Evolutionary conservation across 2,797 vertebrate species (phyloP).

Genomic region (Cuniculus paca): DNA sequence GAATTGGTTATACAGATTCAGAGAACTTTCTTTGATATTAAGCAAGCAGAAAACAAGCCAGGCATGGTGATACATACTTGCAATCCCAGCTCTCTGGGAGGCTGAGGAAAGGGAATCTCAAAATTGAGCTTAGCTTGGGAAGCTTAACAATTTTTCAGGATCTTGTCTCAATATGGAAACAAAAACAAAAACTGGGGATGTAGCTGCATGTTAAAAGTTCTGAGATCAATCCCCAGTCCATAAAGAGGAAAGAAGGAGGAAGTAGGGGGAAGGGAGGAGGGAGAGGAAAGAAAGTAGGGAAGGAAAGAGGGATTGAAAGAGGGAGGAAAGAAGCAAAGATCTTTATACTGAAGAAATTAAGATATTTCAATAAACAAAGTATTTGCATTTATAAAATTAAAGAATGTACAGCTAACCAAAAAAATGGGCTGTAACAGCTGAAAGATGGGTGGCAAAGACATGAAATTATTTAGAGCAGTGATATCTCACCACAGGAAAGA

Average conservation of each 20-base stretch:
- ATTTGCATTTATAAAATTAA: slow-evolving; percentile 2
- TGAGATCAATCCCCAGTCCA: neutral
- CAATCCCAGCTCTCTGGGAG: neutral
- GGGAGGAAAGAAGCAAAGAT: neutral
- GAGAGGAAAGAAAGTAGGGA: neutral
- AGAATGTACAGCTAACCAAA: neutral
- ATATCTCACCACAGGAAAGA: neutral
- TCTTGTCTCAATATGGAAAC: neutral
- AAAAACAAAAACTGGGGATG: neutral
- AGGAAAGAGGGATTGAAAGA: neutral
- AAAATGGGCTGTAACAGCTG: neutral
- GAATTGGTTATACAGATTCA: neutral
- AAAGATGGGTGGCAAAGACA: neutral
- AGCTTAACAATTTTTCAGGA: neutral
- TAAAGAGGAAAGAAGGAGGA: neutral
- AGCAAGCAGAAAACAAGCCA: neutral
- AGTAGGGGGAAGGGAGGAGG: no score
- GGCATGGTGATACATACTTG: neutral
- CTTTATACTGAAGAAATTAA: slow-evolving; percentile 16
- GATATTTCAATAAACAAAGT: neutral
- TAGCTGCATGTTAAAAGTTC: neutral
- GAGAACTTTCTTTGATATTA: neutral
- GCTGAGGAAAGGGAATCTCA: neutral
- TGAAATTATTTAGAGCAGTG: neutral
- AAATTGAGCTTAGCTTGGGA: neutral